Evolutionary conservation across 2,888 invertebrate genomes (phyloP), one percentile per base, ranked within the genome.

Genomic region (Oligia latruncula): DNA sequence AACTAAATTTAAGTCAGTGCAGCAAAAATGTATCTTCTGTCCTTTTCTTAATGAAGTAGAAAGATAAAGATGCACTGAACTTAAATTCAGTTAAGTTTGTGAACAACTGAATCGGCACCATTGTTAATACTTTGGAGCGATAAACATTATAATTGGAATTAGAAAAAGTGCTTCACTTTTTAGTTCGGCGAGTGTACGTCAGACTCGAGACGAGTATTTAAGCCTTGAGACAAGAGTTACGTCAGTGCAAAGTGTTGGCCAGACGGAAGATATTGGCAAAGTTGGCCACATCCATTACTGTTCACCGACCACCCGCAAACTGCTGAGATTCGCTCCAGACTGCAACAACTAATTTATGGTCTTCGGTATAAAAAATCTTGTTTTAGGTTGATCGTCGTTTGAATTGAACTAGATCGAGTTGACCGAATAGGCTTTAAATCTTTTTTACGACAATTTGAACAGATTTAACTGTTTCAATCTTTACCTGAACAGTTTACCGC

Each of bases 281-380:
- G 85, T 84, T 84, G 49, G 62, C 58, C 52, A 67, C 82, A 65
- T 71, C 60, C 58, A 76, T 84, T 78, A 82, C 75, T 13, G 62
- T 13, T 15, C 43, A 52, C 46, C 74, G 72, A 15, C 52, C 70
- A 65, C 52, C 52, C 20, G 43, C 58, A 1, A 75, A 66, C 82
- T 73, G 75, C 78, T 40, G 82, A 67, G 80, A 55, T 67, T 65
- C 15, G 55, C 67, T 71, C 43, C n/a, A 43, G 4, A 76, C 46
- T 58, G 46, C 9, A 60, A 46, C 55, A 29, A 77, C 23, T 49
- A 29, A 67, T 55, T 60, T 49, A 77, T 77, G 23, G 46, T 52
- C 40, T 67, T 35, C 11, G 1, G 40, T 35, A 81, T 23, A 55
- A 55, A 17, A 23, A 58, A 46, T 49, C n/a, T 55, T 9, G 20